These are phyloP conservation scores for Passer domesticus DNA, from an alignment of 2,113 vertebrate genomes.

Conservation along the genomic window DNA sequence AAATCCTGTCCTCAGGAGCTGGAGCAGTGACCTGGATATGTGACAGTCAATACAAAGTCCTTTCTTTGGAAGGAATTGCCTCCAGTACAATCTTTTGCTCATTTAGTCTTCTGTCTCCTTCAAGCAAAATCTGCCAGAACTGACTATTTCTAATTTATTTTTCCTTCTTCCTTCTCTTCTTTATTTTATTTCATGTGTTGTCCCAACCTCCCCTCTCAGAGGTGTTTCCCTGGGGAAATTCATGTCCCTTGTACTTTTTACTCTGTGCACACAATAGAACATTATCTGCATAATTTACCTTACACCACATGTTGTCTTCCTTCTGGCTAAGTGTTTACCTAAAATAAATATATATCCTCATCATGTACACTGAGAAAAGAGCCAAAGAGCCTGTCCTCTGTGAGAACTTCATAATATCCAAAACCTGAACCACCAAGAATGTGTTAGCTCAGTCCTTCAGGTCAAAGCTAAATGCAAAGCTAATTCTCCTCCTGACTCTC, in stretches of 20 bases:
- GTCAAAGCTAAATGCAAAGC: neutral
- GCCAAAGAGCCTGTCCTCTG: neutral
- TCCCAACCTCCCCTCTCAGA: conserved; percentile 1
- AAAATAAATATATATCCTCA: conserved; percentile 45
- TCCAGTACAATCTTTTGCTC: conserved; percentile 39
- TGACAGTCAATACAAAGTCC: conserved; percentile 16
- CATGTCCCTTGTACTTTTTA: conserved; percentile 65
- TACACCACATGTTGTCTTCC: conserved; percentile 46
- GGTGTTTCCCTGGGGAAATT: conserved; percentile 57
- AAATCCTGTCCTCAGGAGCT: neutral
- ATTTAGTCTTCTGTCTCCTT: conserved; percentile 49
- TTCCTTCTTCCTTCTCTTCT: neutral
- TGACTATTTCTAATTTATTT: conserved; percentile 20
- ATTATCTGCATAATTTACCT: conserved; percentile 74
- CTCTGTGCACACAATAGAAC: conserved; percentile 56
- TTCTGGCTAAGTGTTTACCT: conserved; percentile 57
- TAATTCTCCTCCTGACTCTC: neutral
- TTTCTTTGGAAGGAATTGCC: conserved; percentile 49
- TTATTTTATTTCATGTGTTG: neutral
- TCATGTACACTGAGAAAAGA: neutral
- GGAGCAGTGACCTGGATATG: conserved; percentile 10
- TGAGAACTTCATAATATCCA: neutral
- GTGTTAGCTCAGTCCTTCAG: neutral
- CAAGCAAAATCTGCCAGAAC: conserved; percentile 68
- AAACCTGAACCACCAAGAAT: neutral